These are phyloP conservation scores for Xylota segnis DNA, from an alignment of 2,888 invertebrate species.

Conservation along the genomic window DNA sequence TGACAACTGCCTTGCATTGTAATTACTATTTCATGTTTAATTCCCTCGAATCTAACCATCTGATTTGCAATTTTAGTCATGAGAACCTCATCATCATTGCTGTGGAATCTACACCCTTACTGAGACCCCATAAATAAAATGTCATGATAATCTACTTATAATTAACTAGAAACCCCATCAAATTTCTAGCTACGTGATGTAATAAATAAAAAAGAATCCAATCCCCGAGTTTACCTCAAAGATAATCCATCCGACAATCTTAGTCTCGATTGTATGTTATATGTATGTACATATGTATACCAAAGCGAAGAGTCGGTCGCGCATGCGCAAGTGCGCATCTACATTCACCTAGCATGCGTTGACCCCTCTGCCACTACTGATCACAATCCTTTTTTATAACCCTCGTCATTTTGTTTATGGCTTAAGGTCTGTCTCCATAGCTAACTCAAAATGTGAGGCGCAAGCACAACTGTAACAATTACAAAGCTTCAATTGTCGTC, in stretches of 20 bases:
- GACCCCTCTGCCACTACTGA: slow-evolving; percentile 59
- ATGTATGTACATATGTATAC: background rate
- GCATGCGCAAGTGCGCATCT: slow-evolving; percentile 53
- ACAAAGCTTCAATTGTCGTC: slow-evolving; percentile 68
- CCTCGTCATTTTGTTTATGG: slow-evolving; percentile 54
- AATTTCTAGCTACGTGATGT: slow-evolving; percentile 60
- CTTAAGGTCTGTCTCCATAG: slow-evolving; percentile 54
- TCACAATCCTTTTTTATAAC: slow-evolving; percentile 63
- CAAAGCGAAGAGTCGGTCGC: slow-evolving; percentile 30
- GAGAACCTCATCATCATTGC: slow-evolving; percentile 14
- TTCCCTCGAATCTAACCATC: slow-evolving; percentile 1
- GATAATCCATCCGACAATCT: slow-evolving; percentile 49
- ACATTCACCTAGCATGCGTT: slow-evolving; percentile 70
- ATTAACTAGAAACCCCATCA: slow-evolving; percentile 59
- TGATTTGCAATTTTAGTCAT: slow-evolving; percentile 6
- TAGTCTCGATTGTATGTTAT: slow-evolving; percentile 25
- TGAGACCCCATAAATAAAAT: slow-evolving; percentile 33
- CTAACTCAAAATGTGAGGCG: slow-evolving; percentile 72
- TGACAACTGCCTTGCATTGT: slow-evolving; percentile 19
- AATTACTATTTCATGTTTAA: slow-evolving; percentile 16
- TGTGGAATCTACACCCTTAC: background rate
- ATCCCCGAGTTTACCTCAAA: slow-evolving; percentile 5
- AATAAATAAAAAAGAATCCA: slow-evolving; percentile 49
- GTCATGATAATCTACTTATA: slow-evolving; percentile 48
- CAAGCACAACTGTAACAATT: slow-evolving; percentile 76